These are phyloP conservation scores for Steinernema feltiae DNA, from an alignment of 1,140 invertebrate genomes.

Conservation along the genomic window DNA sequence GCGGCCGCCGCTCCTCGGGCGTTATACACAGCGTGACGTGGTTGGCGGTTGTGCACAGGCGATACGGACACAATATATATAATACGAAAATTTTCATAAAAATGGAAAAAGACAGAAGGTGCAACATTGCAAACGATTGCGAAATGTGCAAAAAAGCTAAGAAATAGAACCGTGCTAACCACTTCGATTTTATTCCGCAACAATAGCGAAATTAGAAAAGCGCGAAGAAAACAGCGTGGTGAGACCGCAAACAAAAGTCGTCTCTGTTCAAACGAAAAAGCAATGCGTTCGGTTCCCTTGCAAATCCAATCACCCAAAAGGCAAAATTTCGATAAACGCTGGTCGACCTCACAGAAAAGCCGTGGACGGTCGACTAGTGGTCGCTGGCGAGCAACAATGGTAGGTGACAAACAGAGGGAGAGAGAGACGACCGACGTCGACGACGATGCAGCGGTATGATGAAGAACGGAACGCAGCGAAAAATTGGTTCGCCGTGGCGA, in stretches of 20 bases:
- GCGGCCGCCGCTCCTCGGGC: neutral
- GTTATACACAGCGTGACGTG: neutral
- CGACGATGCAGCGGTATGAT: neutral
- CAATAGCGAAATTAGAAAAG: neutral
- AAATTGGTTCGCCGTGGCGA: conserved; percentile 13
- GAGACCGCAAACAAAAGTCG: neutral
- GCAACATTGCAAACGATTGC: too few relatives aligned
- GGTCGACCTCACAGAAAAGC: neutral
- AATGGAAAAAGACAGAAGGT: too few relatives aligned
- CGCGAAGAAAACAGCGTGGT: too few relatives aligned
- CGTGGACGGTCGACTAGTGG: neutral
- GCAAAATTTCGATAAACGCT: neutral
- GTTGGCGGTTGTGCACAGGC: neutral
- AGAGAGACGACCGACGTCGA: neutral
- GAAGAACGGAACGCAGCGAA: neutral
- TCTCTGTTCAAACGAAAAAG: neutral
- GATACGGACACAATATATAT: neutral
- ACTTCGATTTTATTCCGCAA: neutral
- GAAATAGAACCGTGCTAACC: neutral
- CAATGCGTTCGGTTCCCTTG: neutral
- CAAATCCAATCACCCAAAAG: neutral
- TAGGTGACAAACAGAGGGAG: neutral
- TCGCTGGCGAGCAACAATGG: neutral
- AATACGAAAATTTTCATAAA: neutral
- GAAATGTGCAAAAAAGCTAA: too few relatives aligned